Base-by-base conservation (phyloP, 92 coral and sea anemone genomes). In the Palythoa heliodiscus region DNA sequence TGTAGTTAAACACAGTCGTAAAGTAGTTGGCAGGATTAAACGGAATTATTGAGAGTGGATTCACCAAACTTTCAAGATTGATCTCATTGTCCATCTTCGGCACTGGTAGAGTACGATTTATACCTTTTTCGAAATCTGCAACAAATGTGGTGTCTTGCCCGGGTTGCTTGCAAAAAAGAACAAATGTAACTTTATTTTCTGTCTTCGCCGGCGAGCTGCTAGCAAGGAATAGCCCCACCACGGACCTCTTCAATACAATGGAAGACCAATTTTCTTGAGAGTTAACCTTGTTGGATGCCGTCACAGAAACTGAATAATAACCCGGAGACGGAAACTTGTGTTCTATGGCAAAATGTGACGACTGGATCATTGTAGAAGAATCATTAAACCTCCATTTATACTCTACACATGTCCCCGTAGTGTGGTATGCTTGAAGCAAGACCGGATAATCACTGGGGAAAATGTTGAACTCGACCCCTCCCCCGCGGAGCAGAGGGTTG, bases 361-460 rank as follows among this genome's bases (percentile, higher is more conserved):
- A 86, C 58, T 69, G 75, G 54, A 3, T 3, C 38, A 48, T n/a
- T 14, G 37, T 70, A 58, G 47, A 50, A 13, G 58, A 77, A 61
- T 82, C 93, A 9, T 92, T 94, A 70, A 89, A 92, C 29, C 74
- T 12, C 96, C 96, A 96, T 12, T 90, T 85, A 71, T 91, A 96
- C 70, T 70, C 83, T 1, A 93, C 74, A 79, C 99, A 96, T 35
- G 89, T 81, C 52, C 93, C 95, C 76, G 89, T 89, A 52, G 64
- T 83, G 52, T 93, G 89, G 9, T 47, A 40, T 60, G 92, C 90
- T 6, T 40, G 19, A 29, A 94, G 87, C 38, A 76, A 5, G 17
- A 92, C 94, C 20, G 98, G 98, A 77, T 92, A 96, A 77, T 96
- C 98, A 22, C 89, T 70, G 7, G 99, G 99, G 63, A 96, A 92